Percentiles rank a stretch among this genome's conserved stretches.
These are phyloP conservation scores for Trididemnum miniatum DNA, from an alignment of 23 tunicate genomes.

Conservation along the genomic window DNA sequence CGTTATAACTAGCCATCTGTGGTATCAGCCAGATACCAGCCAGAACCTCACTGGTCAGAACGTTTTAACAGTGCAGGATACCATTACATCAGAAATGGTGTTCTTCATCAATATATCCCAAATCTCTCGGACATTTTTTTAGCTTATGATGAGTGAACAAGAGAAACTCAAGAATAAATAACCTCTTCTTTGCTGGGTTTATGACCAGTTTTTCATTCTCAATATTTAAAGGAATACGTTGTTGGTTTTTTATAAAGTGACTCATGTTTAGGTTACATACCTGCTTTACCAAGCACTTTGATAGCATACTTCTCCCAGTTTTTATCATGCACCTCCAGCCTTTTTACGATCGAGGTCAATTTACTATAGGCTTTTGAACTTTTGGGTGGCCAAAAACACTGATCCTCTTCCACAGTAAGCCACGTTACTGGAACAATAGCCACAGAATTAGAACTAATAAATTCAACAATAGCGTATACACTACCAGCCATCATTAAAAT, in stretches of 20 bases:
- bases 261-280: background rate
- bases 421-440: background rate
- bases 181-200: too few relatives aligned
- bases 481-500: background rate
- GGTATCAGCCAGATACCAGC: too few relatives aligned
- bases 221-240: background rate
- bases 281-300: slow-evolving; percentile 17
- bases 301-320: background rate
- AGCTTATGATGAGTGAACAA: too few relatives aligned
- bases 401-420: slow-evolving; percentile 15
- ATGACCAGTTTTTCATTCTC: too few relatives aligned
- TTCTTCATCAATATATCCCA: too few relatives aligned
- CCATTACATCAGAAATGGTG: too few relatives aligned
- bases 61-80: too few relatives aligned
- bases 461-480: slow-evolving; percentile 17
- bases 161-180: too few relatives aligned
- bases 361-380: background rate
- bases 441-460: background rate
- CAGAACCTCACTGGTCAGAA: too few relatives aligned
- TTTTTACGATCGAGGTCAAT: background rate
- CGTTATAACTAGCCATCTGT: too few relatives aligned
- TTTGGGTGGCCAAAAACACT: slow-evolving; percentile 10
- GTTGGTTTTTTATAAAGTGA: background rate
- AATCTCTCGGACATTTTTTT: too few relatives aligned
- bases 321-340: background rate